Conservation (phyloP, 2,113 vertebrate species). For the Candoia aspera region DNA sequence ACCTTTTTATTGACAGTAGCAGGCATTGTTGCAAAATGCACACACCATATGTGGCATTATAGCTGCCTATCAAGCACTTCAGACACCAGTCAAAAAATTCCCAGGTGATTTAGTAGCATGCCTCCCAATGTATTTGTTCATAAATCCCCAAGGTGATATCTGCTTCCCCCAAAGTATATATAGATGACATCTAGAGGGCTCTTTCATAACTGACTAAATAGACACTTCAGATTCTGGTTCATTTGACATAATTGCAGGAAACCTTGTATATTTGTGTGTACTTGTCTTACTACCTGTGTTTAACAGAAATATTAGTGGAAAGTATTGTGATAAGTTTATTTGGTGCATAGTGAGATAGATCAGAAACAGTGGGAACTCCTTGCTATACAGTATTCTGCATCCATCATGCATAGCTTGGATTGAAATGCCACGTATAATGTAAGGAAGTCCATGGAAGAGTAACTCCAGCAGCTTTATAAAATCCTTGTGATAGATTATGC, state of each 20-base stretch:
- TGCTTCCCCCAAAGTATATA: background rate
- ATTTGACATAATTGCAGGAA: background rate
- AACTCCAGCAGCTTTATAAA: background rate
- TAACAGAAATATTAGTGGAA: background rate
- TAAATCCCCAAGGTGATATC: slow-evolving; percentile 39
- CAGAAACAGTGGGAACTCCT: slow-evolving; percentile 27
- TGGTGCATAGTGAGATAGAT: slow-evolving; percentile 14
- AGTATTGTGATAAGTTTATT: slow-evolving; percentile 16
- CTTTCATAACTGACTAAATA: background rate
- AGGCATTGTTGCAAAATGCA: slow-evolving; percentile 10
- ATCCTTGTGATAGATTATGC: slow-evolving; percentile 12
- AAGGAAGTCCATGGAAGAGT: background rate
- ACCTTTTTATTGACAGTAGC: slow-evolving; percentile 1
- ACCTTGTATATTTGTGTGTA: background rate
- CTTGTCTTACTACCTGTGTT: slow-evolving; percentile 5
- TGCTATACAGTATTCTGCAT: background rate
- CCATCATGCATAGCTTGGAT: background rate
- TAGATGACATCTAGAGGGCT: background rate
- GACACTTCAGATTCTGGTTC: slow-evolving; percentile 14
- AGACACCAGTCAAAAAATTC: background rate
- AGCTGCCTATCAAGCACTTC: slow-evolving; percentile 29
- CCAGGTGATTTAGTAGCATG: slow-evolving; percentile 45
- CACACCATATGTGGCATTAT: background rate
- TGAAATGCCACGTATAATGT: slow-evolving; percentile 13
- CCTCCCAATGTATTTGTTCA: slow-evolving; percentile 16